These are phyloP conservation scores for Campoletis raptor DNA, from an alignment of 2,888 invertebrate species.

Conservation along the genomic window DNA sequence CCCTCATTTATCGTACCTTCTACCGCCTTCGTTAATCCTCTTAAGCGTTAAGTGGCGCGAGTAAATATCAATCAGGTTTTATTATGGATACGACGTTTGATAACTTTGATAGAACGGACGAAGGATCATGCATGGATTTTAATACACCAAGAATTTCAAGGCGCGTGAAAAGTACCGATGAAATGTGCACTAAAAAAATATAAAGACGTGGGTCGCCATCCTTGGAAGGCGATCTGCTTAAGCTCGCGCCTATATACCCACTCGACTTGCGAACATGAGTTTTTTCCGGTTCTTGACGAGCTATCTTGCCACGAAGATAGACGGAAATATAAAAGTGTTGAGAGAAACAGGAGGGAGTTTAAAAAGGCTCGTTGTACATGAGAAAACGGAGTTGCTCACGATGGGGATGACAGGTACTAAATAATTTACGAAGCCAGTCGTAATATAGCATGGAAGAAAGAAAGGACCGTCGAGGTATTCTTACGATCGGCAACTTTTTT, in stretches of 20 bases:
- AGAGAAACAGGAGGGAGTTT: neutral
- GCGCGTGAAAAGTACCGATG: too few species aligned
- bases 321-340: constrained; percentile 13
- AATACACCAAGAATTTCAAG: neutral
- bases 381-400: constrained; percentile 20
- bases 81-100: constrained; percentile 64
- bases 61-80: constrained; percentile 83
- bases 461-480: constrained; percentile 34
- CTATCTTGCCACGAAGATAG: neutral
- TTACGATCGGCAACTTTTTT: constrained; percentile 69
- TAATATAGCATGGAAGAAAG: constrained; percentile 10
- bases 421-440: constrained; percentile 42
- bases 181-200: neutral
- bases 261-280: neutral
- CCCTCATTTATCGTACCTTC: constrained; percentile 53
- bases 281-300: constrained; percentile 37
- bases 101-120: constrained; percentile 26
- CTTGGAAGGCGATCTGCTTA: too few species aligned
- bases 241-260: too few species aligned
- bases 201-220: neutral
- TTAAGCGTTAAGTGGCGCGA: constrained; percentile 81
- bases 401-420: constrained; percentile 35
- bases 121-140: neutral
- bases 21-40: constrained; percentile 81
- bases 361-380: constrained; percentile 25